Evolutionary conservation across 2,797 vertebrate genomes (phyloP).

Genomic region (Rhynchotus rufescens): DNA sequence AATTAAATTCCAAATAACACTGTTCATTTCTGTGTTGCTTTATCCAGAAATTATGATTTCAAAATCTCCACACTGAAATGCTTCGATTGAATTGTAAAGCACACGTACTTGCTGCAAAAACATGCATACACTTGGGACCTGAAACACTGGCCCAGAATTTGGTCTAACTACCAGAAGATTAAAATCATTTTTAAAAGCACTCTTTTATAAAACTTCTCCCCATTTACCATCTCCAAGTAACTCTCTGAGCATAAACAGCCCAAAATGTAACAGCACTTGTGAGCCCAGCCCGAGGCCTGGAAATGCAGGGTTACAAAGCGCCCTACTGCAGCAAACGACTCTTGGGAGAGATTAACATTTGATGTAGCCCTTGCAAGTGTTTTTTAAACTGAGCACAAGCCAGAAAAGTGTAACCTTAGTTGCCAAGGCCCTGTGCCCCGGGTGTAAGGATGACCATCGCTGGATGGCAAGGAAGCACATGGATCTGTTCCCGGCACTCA

Average conservation of each 20-base stretch:
- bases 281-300: fast-evolving
- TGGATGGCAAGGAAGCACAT: neutral
- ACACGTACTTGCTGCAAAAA: neutral
- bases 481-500: neutral
- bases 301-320: neutral
- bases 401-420: neutral
- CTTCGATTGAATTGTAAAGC: neutral
- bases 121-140: neutral
- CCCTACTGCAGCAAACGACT: neutral
- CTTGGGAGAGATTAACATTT: neutral
- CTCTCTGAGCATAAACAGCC: neutral
- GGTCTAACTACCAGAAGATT: neutral
- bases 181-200: neutral
- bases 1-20: neutral
- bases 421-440: neutral
- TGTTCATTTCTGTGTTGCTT: neutral
- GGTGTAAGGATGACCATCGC: too few relatives aligned
- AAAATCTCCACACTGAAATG: neutral
- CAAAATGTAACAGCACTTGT: neutral
- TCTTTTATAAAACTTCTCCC: neutral
- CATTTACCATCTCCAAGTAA: neutral
- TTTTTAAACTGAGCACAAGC: neutral
- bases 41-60: neutral
- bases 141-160: neutral
- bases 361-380: neutral